Percentiles rank a stretch among this genome's conserved stretches.
Evolutionary conservation across 2,888 invertebrate genomes (phyloP).

Genomic region (Kryphioiulus occultus): DNA sequence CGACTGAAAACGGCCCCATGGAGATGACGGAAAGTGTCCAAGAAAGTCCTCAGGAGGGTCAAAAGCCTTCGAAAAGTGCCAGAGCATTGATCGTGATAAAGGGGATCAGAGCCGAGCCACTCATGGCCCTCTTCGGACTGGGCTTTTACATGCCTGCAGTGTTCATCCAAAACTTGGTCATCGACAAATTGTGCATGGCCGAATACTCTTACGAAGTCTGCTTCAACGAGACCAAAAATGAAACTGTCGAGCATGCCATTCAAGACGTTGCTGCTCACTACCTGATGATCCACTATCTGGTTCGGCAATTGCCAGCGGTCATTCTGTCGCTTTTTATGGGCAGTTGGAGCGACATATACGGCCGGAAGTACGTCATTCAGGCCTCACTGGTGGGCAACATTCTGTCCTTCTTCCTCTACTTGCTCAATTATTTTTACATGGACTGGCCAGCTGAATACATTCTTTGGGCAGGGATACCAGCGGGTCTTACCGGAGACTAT

Average conservation of each 20-base stretch:
- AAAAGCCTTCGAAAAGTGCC: too few relatives aligned
- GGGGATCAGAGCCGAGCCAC: slow-evolving; percentile 38
- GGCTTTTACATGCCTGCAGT: slow-evolving; percentile 41
- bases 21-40: too few relatives aligned
- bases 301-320: slow-evolving; percentile 46
- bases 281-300: slow-evolving; percentile 43
- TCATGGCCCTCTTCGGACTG: slow-evolving; percentile 40
- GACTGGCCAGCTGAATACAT: slow-evolving; percentile 41
- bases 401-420: slow-evolving; percentile 43
- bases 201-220: slow-evolving; percentile 27
- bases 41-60: not conserved
- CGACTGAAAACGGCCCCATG: not conserved
- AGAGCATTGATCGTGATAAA: not conserved
- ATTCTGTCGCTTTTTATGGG: slow-evolving; percentile 49
- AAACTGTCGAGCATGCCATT: not conserved
- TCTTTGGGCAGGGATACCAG: slow-evolving; percentile 47
- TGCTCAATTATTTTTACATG: slow-evolving; percentile 43
- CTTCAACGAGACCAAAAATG: not conserved
- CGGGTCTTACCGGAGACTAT: slow-evolving; percentile 50
- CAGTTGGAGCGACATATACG: slow-evolving; percentile 48
- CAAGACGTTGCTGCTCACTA: slow-evolving; percentile 42
- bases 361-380: not conserved
- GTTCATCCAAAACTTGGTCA: slow-evolving; percentile 37
- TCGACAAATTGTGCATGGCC: slow-evolving; percentile 41
- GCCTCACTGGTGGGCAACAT: slow-evolving; percentile 42